Evolutionary conservation across 2,797 vertebrate genomes (phyloP).

Genomic region (Tangara arthus): DNA sequence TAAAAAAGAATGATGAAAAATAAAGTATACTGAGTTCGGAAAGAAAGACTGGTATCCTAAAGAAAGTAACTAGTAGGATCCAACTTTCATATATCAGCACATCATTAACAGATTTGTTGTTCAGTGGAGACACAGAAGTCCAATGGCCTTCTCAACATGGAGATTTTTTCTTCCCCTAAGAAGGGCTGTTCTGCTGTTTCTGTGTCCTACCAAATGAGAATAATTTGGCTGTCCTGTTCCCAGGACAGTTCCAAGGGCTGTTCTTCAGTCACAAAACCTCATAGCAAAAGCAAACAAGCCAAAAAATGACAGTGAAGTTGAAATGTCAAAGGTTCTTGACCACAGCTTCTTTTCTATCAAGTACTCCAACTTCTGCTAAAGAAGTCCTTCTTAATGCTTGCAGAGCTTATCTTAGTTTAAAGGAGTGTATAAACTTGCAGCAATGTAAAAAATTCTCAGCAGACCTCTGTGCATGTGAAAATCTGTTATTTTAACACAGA

Average conservation of each 20-base stretch:
- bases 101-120: not conserved
- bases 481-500: not conserved
- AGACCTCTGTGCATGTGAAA: not conserved
- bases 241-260: not conserved
- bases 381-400: not conserved
- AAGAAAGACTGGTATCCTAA: not conserved
- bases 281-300: not conserved
- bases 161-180: not conserved
- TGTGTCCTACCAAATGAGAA: fast-evolving
- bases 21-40: not conserved
- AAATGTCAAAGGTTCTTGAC: not conserved
- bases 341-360: not conserved
- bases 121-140: not conserved
- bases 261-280: not conserved
- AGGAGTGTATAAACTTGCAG: not conserved
- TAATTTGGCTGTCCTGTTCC: not conserved
- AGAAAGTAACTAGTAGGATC: not conserved
- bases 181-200: not conserved
- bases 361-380: not conserved
- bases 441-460: not conserved
- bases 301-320: not conserved
- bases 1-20: not conserved
- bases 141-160: not conserved
- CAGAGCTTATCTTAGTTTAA: not conserved
- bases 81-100: not conserved